Base-by-base conservation (phyloP, 2,113 vertebrate genomes). In the Gnathonemus echidnorhynchus region DNA sequence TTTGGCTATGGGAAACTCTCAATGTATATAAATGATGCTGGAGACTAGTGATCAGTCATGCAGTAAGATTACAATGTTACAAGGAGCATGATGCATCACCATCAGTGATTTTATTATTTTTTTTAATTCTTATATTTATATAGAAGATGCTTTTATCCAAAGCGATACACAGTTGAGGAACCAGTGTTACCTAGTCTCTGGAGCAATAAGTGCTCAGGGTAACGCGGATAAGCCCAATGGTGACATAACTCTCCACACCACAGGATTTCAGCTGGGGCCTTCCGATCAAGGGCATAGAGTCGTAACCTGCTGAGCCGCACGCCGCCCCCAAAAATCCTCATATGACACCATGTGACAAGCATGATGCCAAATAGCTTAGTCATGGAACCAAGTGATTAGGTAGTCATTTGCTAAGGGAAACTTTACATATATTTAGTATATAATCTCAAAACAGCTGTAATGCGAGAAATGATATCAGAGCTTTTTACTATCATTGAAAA, bases 1-100 rank as follows among this genome's bases (percentile, higher is more conserved):
- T 58, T 24, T 58, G 50, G n/a, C 46, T 48, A 52, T 89, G 88
- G 70, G 88, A 89, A 89, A 89, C n/a, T 52, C 13, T 89, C 49
- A 42, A 74, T n/a, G 42, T 88, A 70, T 46, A 88, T 62, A 58
- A 35, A 88, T 49, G 42, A 87, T 80, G 74, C 74, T 42, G 35
- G 74, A 42, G 74, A 80, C 31, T 42, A 39, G 70, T 39, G 74
- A 80, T 42, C 31, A 80, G 17, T 77, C 74, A 31, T 53, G 86
- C 13, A 87, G 17, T 62, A 62, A 35, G 2, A 48, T 15, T 11
- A 87, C 6, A 7, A 50, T 39, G n/a, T 35, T 39, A 35, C 31
- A 13, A 5, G 50, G 7, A 50, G 11, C 27, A 53, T 87, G 86
- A 35, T 31, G 8, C 86, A 66, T 27, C 9, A 66, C 58, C 24